A percentile compares a stretch with the other conserved stretches of the same genome.
These are phyloP conservation scores for Microctenopoma stevenorrisi DNA, from an alignment of 2,797 vertebrate genomes.

Conservation along the genomic window DNA sequence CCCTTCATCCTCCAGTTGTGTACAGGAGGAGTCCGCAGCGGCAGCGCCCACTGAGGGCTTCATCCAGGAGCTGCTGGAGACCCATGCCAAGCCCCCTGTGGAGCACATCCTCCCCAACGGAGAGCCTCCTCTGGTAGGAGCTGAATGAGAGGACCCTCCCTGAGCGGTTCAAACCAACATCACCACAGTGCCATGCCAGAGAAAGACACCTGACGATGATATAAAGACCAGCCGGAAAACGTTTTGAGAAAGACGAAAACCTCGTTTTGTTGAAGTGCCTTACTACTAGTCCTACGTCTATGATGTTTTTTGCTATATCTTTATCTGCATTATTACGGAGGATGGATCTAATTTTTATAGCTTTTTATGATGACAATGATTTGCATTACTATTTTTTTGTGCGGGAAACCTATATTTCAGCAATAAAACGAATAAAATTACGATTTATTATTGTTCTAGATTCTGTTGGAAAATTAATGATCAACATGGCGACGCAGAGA, in stretches of 20 bases:
- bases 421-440: conserved; percentile 88
- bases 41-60: conserved; percentile 63
- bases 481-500: conserved; percentile 73
- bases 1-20: conserved; percentile 26
- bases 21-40: background rate
- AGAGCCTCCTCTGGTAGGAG: conserved; percentile 86
- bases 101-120: conserved; percentile 82
- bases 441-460: conserved; percentile 84
- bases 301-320: conserved; percentile 83
- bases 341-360: conserved; percentile 84
- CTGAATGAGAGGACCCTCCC: conserved; percentile 80
- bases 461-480: conserved; percentile 78
- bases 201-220: conserved; percentile 56
- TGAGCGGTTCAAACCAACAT: conserved; percentile 15
- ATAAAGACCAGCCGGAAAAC: conserved; percentile 55
- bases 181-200: conserved; percentile 85
- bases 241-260: conserved; percentile 61
- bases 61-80: conserved; percentile 86
- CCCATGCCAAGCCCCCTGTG: conserved; percentile 78
- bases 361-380: conserved; percentile 85
- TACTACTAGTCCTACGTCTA: conserved; percentile 88
- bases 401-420: conserved; percentile 79
- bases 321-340: conserved; percentile 80
- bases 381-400: conserved; percentile 81
- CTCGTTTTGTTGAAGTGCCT: conserved; percentile 92